Base-by-base conservation (phyloP, 2,113 vertebrate genomes). In the Xenopus laevis region DNA sequence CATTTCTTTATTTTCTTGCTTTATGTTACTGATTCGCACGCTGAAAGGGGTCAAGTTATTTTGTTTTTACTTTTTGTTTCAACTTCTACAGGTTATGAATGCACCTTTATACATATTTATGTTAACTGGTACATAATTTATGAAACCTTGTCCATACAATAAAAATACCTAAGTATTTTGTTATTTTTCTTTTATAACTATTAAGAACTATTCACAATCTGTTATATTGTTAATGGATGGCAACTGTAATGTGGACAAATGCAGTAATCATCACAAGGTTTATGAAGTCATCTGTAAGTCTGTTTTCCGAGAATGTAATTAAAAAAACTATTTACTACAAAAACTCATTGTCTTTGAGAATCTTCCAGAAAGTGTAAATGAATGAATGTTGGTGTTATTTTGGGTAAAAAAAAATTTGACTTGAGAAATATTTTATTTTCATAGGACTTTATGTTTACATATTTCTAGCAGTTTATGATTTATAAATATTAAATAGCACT, bases 121-220 rank as follows among this genome's bases (percentile, higher is more conserved):
- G 90, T 90, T 91, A 92, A 90, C 90, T 88, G 89, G 87, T 92
- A 91, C 87, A 85, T 92, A 92, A 92, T 92, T 92, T 92, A 92
- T 91, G 88, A 77, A 87, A 80, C 86, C 85, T 86, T 89, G 89
- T 88, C 87, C 89, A 82, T 85, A 89, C 89, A 89, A 91, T 91
- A 87, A 89, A 90, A 89, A 89, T 84, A 85, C 89, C 86, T 87
- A 86, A 86, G 88, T 91, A 91, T 90, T 89, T 88, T 91, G 89
- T 91, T 92, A 91, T 74, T 86, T 87, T 83, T 85, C 82, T 87
- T 92, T 90, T 92, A 89, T 90, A 92, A 89, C 88, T n/a, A 40
- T 40, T 7, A 55, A 55, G 53, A 16, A 55, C 15, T 55, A 7
- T 91, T 92, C 92, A 90, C 91, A 90, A 88, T 62, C 17, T 64